Evolutionary conservation across 92 coral and sea anemone genomes (phyloP), one percentile per base, ranked within the genome.

Genomic region (Nematostella vectensis): DNA sequence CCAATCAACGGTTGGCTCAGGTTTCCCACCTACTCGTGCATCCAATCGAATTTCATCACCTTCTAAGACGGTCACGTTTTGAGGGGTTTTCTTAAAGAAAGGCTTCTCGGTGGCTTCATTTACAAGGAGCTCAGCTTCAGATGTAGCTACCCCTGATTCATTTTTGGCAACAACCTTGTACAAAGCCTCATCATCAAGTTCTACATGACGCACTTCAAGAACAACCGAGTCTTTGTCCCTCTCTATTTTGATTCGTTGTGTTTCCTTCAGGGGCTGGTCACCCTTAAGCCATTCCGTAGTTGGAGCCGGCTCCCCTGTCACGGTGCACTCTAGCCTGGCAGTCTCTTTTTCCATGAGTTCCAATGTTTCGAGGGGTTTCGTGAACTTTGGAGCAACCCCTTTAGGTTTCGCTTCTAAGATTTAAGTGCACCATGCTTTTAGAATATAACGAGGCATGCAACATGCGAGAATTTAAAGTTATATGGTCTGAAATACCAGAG

Each of bases 1-100:
- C 98, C 98, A 91, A 48, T 86, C 98, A n/a, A 91, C 85, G 24
- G 66, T 57, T 25, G 94, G 83, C 25, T 63, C 79, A 11, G 86
- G 91, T 3, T 30, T 38, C 2, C 95, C 95, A 20, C 75, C 56
- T 2, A 91, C 81, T 11, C 72, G 78, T 15, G 82, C 95, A 60
- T 78, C 95, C 50, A 91, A 75, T 48, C 75, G 81, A 3, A 82
- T 95, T 69, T 77, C 79, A 15, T 78, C 71, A 19, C 91, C 94
- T 26, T 45, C 91, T 27, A 63, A 30, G 48, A 78, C 81, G 12
- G 57, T 72, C 0, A 81, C 48, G 51, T 76, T 71, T 50, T 75
- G 67, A 72, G 78, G 55, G 15, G 74, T 75, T 29, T 69, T 71
- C 47, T 31, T 74, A 49, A 91, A 69, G 18, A 69, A 79, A 3